These are phyloP conservation scores for Chironomus tepperi DNA, from an alignment of 1,140 invertebrate genomes.

Conservation along the genomic window DNA sequence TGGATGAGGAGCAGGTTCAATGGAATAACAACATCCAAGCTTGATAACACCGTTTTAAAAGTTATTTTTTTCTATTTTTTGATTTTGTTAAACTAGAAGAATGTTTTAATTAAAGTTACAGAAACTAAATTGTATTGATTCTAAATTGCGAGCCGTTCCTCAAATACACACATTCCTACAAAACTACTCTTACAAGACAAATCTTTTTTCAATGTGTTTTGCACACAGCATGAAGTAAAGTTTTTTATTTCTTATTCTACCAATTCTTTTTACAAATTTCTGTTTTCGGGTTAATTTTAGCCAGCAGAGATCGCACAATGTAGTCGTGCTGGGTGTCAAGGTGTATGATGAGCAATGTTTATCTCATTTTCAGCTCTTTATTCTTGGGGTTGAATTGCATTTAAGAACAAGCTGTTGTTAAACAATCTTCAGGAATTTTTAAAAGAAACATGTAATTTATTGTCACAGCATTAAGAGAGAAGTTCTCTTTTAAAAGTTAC, in stretches of 20 bases:
- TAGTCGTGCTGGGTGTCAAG: constrained; percentile 19
- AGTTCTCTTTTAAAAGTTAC: neutral
- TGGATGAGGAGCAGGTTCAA: too few relatives aligned
- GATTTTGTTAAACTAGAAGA: too few relatives aligned
- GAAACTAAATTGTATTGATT: too few relatives aligned
- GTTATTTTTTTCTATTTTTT: too few relatives aligned
- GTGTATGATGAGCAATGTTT: neutral
- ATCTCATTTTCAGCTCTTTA: neutral
- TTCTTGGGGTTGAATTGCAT: constrained; percentile 14
- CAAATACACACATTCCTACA: too few relatives aligned
- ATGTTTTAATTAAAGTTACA: too few relatives aligned
- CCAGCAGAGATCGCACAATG: neutral
- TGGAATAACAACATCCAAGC: too few relatives aligned
- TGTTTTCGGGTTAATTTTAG: neutral
- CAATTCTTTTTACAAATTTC: too few relatives aligned
- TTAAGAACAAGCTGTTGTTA: neutral
- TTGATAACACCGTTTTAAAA: too few relatives aligned
- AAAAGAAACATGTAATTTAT: neutral
- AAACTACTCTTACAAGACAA: too few relatives aligned
- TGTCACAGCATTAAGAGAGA: neutral
- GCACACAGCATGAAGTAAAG: neutral
- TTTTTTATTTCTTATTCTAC: neutral
- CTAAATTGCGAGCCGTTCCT: too few relatives aligned
- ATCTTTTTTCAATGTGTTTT: neutral
- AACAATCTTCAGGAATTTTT: constrained; percentile 18